These are phyloP conservation scores for Mercenaria mercenaria DNA, from an alignment of 1,140 invertebrate genomes.

Conservation along the genomic window DNA sequence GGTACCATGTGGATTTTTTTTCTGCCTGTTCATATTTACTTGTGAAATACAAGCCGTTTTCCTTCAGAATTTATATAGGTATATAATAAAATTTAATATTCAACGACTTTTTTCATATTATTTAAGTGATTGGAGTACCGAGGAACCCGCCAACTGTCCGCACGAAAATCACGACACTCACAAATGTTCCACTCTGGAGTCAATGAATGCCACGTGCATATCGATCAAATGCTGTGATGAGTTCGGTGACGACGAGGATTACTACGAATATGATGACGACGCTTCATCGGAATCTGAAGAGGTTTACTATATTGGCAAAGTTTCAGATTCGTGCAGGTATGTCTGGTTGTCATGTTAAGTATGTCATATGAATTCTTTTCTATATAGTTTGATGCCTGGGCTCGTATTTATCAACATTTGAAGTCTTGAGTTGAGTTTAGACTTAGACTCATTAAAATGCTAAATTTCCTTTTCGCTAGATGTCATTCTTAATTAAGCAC, in stretches of 20 bases:
- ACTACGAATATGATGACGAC: background rate
- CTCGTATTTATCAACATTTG: too few relatives aligned
- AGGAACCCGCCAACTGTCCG: constrained; percentile 36
- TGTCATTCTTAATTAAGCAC: too few relatives aligned
- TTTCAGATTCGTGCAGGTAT: background rate
- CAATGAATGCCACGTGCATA: constrained; percentile 4
- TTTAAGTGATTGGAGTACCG: constrained; percentile 16
- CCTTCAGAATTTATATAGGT: too few relatives aligned
- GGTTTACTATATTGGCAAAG: background rate
- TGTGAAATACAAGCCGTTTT: too few relatives aligned
- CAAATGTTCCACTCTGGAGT: constrained; percentile 2
- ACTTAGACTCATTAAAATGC: too few relatives aligned
- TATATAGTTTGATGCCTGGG: too few relatives aligned
- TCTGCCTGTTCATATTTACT: too few relatives aligned
- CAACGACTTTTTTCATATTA: background rate
- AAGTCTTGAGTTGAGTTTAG: too few relatives aligned
- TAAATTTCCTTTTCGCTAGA: too few relatives aligned
- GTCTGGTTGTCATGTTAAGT: background rate
- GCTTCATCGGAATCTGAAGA: background rate
- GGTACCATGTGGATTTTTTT: too few relatives aligned
- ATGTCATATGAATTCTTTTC: too few relatives aligned
- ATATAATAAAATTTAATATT: too few relatives aligned
- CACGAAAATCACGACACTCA: constrained; percentile 1
- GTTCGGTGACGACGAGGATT: background rate
- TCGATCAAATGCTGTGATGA: background rate